These are phyloP conservation scores for Odontesthes bonariensis DNA, from an alignment of 2,113 vertebrate genomes.

Conservation along the genomic window DNA sequence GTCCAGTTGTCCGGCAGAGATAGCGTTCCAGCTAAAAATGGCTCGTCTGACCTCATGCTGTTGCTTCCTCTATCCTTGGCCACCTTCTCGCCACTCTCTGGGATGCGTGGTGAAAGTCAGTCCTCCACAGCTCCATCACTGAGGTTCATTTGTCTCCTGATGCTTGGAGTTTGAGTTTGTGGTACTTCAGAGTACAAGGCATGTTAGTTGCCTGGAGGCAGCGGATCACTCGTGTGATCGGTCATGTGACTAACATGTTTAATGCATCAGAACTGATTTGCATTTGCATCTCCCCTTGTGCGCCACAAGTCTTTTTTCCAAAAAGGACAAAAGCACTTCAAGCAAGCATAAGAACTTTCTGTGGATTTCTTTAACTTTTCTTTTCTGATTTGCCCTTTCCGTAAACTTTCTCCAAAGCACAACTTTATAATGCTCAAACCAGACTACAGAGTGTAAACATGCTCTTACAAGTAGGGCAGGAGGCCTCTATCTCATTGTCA, in stretches of 20 bases:
- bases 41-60: background rate
- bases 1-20: too few relatives aligned
- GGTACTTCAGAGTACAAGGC: background rate
- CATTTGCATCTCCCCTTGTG: background rate
- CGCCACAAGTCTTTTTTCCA: background rate
- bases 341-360: too few relatives aligned
- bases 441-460: too few relatives aligned
- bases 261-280: background rate
- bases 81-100: background rate
- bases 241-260: background rate
- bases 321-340: too few relatives aligned
- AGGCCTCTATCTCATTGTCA: too few relatives aligned
- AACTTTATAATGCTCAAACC: too few relatives aligned
- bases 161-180: background rate
- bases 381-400: too few relatives aligned
- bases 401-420: background rate
- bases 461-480: too few relatives aligned
- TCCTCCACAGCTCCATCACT: background rate
- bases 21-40: background rate
- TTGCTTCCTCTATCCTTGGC: background rate
- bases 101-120: background rate
- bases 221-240: background rate
- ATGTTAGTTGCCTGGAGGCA: background rate
- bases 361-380: too few relatives aligned
- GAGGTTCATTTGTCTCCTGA: background rate